phyloP scores from a whole-genome alignment of 2,113 vertebrate species.

The Myodes glareolus region DNA sequence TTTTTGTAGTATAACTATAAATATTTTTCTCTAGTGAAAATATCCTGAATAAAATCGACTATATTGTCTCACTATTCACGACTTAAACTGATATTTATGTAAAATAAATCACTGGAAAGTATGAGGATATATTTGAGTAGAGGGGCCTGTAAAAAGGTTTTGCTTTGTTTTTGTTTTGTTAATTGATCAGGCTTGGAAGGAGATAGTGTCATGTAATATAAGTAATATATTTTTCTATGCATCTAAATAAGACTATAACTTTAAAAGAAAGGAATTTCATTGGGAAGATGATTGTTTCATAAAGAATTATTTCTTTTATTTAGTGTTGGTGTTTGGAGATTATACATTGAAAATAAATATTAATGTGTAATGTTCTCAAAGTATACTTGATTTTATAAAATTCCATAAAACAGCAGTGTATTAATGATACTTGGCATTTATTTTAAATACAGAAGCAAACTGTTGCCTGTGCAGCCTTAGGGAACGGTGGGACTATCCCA shows the following conservation, averaged over 20 bases:
- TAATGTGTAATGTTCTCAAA: constrained; percentile 30
- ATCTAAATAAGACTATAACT: constrained; percentile 22
- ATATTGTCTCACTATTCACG: constrained; percentile 75
- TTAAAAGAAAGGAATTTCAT: neutral
- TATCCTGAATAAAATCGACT: constrained; percentile 54
- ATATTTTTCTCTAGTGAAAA: constrained; percentile 76
- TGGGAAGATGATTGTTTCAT: neutral
- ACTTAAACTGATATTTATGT: constrained; percentile 77
- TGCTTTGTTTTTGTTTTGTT: neutral
- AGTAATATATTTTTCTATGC: neutral
- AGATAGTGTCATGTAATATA: neutral
- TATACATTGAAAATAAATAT: constrained; percentile 50
- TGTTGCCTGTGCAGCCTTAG: neutral
- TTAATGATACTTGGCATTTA: neutral
- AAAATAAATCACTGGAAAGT: constrained; percentile 68
- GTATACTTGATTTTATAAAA: constrained; percentile 41
- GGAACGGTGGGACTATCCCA: neutral
- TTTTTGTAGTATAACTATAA: constrained; percentile 67
- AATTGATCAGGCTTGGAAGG: neutral
- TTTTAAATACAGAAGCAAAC: constrained; percentile 15
- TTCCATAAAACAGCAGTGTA: neutral
- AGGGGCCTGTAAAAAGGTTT: neutral
- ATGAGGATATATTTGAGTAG: constrained; percentile 14
- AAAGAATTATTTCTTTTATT: constrained; percentile 19
- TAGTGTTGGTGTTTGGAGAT: neutral